These are phyloP conservation scores for Himalopsyche kuldschensis DNA, from an alignment of 2,888 invertebrate genomes.

Conservation along the genomic window DNA sequence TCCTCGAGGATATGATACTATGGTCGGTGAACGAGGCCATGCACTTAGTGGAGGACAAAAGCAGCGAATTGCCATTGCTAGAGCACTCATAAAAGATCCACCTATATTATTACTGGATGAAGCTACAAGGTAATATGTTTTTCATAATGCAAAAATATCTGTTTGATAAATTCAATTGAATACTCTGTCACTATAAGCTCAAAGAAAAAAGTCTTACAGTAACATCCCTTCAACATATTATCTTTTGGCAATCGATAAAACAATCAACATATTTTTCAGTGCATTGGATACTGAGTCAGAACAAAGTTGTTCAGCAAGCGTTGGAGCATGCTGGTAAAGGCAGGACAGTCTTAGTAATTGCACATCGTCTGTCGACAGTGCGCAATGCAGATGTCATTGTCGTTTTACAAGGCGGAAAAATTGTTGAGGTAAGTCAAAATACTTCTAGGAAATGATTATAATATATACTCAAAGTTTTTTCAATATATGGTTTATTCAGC, in stretches of 20 bases:
- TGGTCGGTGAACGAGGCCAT: slow-evolving; percentile 87
- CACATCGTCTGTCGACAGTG: slow-evolving; percentile 90
- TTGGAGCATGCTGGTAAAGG: slow-evolving; percentile 81
- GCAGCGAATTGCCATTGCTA: slow-evolving; percentile 91
- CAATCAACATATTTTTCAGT: slow-evolving; percentile 54
- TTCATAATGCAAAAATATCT: no score
- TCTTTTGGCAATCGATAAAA: no score
- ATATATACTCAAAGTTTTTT: neutral
- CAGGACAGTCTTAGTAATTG: slow-evolving; percentile 92
- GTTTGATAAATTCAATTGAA: no score
- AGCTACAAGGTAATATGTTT: slow-evolving; percentile 76
- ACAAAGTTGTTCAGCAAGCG: slow-evolving; percentile 84
- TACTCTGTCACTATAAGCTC: no score
- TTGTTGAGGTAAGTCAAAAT: slow-evolving; percentile 70
- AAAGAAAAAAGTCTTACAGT: no score
- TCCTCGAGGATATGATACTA: slow-evolving; percentile 81
- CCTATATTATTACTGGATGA: slow-evolving; percentile 88
- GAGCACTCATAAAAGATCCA: slow-evolving; percentile 90
- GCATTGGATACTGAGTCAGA: slow-evolving; percentile 93
- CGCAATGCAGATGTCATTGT: slow-evolving; percentile 90
- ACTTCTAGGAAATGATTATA: no score
- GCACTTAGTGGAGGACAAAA: slow-evolving; percentile 95
- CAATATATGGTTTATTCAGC: neutral
- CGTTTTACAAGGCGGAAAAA: slow-evolving; percentile 80
- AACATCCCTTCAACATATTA: no score